Evolutionary conservation across 2,888 invertebrate genomes (phyloP), one percentile per base, ranked within the genome.

Genomic region (Fragum sueziense): DNA sequence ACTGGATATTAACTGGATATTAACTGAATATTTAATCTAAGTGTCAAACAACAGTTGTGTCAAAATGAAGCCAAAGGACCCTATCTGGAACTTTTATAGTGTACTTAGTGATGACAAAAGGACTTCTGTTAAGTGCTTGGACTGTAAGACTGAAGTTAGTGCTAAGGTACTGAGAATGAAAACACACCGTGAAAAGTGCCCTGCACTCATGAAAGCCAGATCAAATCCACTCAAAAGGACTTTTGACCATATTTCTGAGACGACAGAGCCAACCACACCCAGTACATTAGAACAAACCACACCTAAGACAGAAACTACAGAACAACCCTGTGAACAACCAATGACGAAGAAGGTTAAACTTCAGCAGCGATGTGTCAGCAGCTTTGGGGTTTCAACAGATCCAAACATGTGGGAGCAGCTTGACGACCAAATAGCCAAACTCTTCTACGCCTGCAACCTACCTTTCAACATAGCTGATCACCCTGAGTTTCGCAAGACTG

Each of bases 361-460:
- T 14, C 41, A 34, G 6, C 61, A 72, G 31, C 25, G 47, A 27
- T 41, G 25, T 33, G 9, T 72, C 20, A 72, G 62, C 27, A 37
- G 62, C n/a, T 72, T 25, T 33, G 51, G 22, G 11, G 22, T 33
- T 31, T 29, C 52, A 31, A 70, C 52, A 6, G 6, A 70, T n/a
- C n/a, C 70, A 25, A 33, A 1, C 25, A 59, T 52, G 25, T 72
- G 62, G 51, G 22, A 62, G 67, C 29, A 74, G 22, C 37, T 74
- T 27, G 77, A 77, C 47, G 27, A 73, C n/a, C 75, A 75, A 34
- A 75, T 75, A n/a, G 68, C 79, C 17, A 75, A 75, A 62, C 65
- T 79, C 14, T 79, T 79, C 25, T 79, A 52, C 57, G 79, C 79
- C 22, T 79, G 79, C 62, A 79, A 79, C 34, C 59, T 74, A 27